Evolutionary conservation across 1,140 invertebrate species (phyloP).

Genomic region (Leptopilina boulardi): DNA sequence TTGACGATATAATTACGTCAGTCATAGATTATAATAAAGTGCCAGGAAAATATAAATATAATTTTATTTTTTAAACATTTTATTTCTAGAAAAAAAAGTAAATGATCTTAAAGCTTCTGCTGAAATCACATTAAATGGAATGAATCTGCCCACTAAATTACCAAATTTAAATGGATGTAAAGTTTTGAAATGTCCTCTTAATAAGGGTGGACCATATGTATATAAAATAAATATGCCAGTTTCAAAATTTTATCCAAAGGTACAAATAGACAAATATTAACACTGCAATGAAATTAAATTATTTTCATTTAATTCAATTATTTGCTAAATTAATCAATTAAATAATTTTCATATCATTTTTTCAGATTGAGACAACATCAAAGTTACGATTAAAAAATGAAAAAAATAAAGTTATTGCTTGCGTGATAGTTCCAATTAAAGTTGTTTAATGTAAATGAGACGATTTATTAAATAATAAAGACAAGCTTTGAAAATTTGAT

Average conservation of each 20-base stretch:
- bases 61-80: neutral
- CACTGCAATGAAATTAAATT: neutral
- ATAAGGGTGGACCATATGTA: neutral
- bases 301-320: too few species aligned
- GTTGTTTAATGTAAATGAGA: neutral
- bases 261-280: neutral
- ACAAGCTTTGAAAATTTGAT: constrained; percentile 6
- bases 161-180: neutral
- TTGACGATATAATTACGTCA: too few species aligned
- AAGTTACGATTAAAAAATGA: constrained; percentile 84
- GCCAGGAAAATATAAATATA: too few species aligned
- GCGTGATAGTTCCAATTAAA: constrained; percentile 78
- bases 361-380: constrained; percentile 75
- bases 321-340: too few species aligned
- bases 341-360: neutral
- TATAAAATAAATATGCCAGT: neutral
- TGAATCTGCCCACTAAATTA: neutral
- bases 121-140: neutral
- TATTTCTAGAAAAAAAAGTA: neutral
- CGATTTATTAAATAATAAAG: constrained; percentile 18
- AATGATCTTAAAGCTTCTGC: neutral
- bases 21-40: too few species aligned
- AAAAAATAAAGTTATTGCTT: constrained; percentile 79
- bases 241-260: neutral
- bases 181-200: neutral